Conservation (phyloP, 2,113 vertebrate genomes). For the Oostethus manadensis region DNA sequence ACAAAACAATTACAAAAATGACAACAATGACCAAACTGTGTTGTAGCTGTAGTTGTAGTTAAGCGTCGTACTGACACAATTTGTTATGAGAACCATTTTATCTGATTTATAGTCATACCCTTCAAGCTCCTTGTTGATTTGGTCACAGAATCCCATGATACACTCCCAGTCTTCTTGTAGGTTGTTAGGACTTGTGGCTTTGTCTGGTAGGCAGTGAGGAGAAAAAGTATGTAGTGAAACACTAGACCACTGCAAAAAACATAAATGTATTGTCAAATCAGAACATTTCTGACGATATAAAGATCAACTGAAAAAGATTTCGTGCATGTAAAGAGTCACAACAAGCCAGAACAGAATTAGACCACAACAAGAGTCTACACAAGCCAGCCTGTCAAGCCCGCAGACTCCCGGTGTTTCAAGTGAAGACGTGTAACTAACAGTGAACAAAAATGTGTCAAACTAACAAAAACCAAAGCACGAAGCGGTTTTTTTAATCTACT, state of each 20-base stretch:
- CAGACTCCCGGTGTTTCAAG: no score
- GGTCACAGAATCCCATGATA: slow-evolving; percentile 94
- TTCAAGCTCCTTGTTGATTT: slow-evolving; percentile 94
- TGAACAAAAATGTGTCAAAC: no score
- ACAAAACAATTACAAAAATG: slow-evolving; percentile 1
- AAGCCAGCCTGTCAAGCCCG: no score
- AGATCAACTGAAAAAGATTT: no score
- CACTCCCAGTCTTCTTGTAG: slow-evolving; percentile 94
- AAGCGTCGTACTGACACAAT: slow-evolving; percentile 6
- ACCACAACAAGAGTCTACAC: no score
- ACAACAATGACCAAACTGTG: slow-evolving; percentile 7
- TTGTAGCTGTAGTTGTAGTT: no score
- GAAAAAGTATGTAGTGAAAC: neutral
- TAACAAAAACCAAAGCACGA: no score
- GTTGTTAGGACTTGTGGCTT: slow-evolving; percentile 91
- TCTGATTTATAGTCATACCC: slow-evolving; percentile 72
- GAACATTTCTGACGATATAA: no score
- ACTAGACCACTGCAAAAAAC: neutral
- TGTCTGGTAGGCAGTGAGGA: slow-evolving; percentile 72
- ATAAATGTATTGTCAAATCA: neutral
- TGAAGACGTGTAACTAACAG: no score
- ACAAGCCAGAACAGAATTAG: no score
- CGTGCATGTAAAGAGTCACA: no score
- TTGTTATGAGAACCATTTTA: neutral
- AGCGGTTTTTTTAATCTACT: no score